Conservation (phyloP, 2,113 vertebrate species). For the Scalopus aquaticus region DNA sequence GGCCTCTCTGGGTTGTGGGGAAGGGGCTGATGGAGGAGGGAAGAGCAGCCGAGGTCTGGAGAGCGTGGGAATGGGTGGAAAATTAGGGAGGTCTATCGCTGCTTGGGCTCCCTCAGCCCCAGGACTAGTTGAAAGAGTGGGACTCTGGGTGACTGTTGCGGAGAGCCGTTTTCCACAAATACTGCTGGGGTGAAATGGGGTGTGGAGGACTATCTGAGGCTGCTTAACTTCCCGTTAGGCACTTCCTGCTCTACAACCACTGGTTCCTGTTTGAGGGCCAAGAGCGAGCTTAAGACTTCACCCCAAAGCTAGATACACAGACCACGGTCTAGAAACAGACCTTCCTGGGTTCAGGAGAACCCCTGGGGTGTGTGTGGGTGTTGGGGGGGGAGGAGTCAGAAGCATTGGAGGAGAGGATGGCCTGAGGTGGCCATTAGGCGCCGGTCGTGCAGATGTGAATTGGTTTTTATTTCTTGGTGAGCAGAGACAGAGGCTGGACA, state of each 20-base stretch:
- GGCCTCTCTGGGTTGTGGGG: not conserved
- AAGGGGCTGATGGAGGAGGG: not conserved
- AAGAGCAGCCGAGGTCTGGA: not conserved
- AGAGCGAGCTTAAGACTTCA: not conserved
- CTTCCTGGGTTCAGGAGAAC: not conserved
- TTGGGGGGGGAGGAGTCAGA: not conserved
- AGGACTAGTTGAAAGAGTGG: not conserved
- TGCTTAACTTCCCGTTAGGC: slow-evolving; percentile 55
- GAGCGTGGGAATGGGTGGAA: not conserved
- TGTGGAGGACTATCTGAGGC: not conserved
- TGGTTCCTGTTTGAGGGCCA: slow-evolving; percentile 70
- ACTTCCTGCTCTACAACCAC: slow-evolving; percentile 65
- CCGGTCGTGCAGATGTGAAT: not conserved
- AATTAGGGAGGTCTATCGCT: not conserved
- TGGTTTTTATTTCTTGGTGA: not conserved
- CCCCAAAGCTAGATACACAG: not conserved
- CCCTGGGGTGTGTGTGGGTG: no score
- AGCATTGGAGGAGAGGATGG: not conserved
- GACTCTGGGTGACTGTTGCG: not conserved
- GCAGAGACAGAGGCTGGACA: not conserved
- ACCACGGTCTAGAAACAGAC: not conserved
- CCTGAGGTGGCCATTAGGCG: not conserved
- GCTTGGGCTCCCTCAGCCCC: not conserved
- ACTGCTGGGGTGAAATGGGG: not conserved
- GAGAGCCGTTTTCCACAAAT: not conserved